Evolutionary conservation across 2,797 vertebrate species (phyloP).

Genomic region (Ptychadena robeensis): DNA sequence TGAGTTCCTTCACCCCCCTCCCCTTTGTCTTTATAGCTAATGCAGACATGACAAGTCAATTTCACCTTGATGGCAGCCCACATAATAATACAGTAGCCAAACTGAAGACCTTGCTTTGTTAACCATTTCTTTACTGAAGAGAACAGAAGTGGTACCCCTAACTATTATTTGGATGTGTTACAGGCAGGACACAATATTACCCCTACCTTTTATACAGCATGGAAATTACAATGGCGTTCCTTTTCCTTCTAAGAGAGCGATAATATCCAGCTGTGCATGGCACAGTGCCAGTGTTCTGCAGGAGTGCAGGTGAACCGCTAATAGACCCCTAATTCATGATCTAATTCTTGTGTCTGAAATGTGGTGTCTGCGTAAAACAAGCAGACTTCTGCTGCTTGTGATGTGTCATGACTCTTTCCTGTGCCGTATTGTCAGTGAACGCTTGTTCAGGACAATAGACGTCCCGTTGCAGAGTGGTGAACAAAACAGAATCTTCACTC

Average conservation of each 20-base stretch:
- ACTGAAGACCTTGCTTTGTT: slow-evolving; percentile 20
- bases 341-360: slow-evolving; percentile 37
- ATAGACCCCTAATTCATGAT: slow-evolving; percentile 42
- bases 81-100: slow-evolving; percentile 7
- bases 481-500: background rate
- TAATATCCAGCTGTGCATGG: slow-evolving; percentile 44
- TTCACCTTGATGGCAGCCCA: slow-evolving; percentile 55
- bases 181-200: background rate
- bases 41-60: slow-evolving; percentile 58
- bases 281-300: slow-evolving; percentile 8
- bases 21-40: slow-evolving; percentile 55
- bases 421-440: slow-evolving; percentile 14
- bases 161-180: background rate
- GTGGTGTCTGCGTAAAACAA: slow-evolving; percentile 36
- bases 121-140: slow-evolving; percentile 38
- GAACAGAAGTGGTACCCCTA: background rate
- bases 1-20: slow-evolving; percentile 37
- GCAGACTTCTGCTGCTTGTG: slow-evolving; percentile 6
- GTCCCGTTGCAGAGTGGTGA: background rate
- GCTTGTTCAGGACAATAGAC: slow-evolving; percentile 13
- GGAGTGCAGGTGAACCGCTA: slow-evolving; percentile 42
- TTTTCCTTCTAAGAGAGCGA: slow-evolving; percentile 44
- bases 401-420: slow-evolving; percentile 17
- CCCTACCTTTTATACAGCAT: background rate
- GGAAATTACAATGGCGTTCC: background rate